phyloP scores from a whole-genome alignment of 1,140 invertebrate genomes.

The Xylocopa sonorina region DNA sequence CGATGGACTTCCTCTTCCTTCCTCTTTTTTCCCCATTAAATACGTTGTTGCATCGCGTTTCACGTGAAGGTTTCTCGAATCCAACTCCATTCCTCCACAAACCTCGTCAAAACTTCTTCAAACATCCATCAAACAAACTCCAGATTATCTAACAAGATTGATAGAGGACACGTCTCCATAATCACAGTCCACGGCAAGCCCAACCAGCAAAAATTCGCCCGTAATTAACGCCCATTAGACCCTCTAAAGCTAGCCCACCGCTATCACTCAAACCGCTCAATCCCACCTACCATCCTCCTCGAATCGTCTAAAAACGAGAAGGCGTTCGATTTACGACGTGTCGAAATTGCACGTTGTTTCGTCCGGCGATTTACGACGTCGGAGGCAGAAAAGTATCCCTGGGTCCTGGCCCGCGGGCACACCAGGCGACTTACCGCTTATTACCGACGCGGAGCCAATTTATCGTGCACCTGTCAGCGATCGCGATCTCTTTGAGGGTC shows the following conservation, averaged over 20 bases:
- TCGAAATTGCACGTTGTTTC: slow-evolving; percentile 72
- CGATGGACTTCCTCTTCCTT: neutral
- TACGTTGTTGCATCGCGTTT: neutral
- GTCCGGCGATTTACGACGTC: slow-evolving; percentile 61
- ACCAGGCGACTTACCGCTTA: slow-evolving; percentile 60
- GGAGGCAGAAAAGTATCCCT: slow-evolving; percentile 43
- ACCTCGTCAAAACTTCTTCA: too few relatives aligned
- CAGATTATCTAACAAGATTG: too few relatives aligned
- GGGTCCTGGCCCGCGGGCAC: slow-evolving; percentile 51
- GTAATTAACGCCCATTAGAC: neutral
- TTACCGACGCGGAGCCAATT: slow-evolving; percentile 64
- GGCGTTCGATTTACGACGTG: slow-evolving; percentile 70
- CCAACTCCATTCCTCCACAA: too few relatives aligned
- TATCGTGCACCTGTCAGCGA: slow-evolving; percentile 68
- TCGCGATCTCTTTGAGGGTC: slow-evolving; percentile 67
- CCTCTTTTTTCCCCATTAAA: neutral
- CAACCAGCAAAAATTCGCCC: too few relatives aligned
- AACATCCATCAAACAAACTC: too few relatives aligned
- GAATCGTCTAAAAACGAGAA: neutral
- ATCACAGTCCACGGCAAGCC: too few relatives aligned
- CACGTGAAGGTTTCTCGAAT: too few relatives aligned
- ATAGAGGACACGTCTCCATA: too few relatives aligned
- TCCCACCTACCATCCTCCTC: neutral
- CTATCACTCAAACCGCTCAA: neutral
- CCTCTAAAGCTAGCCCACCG: too few relatives aligned